These are phyloP conservation scores for Picus viridis DNA, from an alignment of 2,797 vertebrate genomes.

Conservation along the genomic window DNA sequence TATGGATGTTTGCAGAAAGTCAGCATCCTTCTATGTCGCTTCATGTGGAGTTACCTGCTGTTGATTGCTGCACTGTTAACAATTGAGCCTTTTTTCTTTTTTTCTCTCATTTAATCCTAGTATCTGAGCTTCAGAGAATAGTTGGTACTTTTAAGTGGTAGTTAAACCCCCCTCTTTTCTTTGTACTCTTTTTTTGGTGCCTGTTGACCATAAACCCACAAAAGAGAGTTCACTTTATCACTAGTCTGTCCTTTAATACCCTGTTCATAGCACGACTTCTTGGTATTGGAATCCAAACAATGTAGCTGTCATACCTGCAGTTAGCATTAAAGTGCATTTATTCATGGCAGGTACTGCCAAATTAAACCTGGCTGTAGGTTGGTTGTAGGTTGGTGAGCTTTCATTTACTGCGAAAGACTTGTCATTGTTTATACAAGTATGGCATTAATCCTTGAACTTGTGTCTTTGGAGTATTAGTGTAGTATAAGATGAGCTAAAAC, in stretches of 20 bases:
- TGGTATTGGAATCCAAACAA: slow-evolving; percentile 40
- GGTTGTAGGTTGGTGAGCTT: slow-evolving; percentile 14
- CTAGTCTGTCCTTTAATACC: neutral
- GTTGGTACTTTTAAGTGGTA: neutral
- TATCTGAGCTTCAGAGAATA: slow-evolving; percentile 11
- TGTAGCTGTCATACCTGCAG: neutral
- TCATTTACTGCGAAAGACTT: neutral
- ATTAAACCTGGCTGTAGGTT: neutral
- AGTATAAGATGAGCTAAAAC: neutral
- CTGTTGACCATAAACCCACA: slow-evolving; percentile 43
- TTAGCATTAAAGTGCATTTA: neutral
- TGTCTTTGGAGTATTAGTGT: neutral
- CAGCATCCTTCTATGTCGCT: neutral
- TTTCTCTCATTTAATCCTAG: neutral
- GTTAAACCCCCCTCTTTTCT: neutral
- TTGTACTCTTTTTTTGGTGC: slow-evolving; percentile 17
- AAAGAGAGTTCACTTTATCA: slow-evolving; percentile 46
- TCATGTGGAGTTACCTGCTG: neutral
- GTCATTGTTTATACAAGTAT: slow-evolving; percentile 9
- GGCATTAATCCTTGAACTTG: neutral
- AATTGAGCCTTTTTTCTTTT: slow-evolving; percentile 28
- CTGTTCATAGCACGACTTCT: neutral
- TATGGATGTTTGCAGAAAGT: neutral
- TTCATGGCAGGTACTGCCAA: neutral
- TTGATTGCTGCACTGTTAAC: neutral